Conservation (phyloP, 1,140 invertebrate genomes). For the Coptotermes formosanus region DNA sequence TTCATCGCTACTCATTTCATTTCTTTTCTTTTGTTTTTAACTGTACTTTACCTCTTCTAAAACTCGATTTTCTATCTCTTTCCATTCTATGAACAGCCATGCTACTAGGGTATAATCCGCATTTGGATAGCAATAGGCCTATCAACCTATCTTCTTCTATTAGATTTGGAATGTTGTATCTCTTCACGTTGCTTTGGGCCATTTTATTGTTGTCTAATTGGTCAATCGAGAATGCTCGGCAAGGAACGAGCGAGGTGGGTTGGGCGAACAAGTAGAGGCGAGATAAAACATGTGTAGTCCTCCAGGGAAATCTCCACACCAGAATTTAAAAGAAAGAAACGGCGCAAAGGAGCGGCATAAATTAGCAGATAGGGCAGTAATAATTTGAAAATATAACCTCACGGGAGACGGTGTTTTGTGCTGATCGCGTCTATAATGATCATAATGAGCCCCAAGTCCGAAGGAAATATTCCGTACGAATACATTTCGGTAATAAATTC, state of each 20-base stretch:
- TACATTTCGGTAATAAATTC: no score
- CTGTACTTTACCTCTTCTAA: not conserved
- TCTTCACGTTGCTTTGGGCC: not conserved
- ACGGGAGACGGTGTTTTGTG: no score
- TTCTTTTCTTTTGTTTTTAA: not conserved
- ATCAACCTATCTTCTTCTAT: not conserved
- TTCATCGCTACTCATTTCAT: not conserved
- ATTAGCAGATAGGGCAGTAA: not conserved
- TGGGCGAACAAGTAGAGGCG: not conserved
- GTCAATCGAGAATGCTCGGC: not conserved
- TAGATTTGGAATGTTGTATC: not conserved
- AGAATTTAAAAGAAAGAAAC: not conserved
- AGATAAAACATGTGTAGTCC: not conserved
- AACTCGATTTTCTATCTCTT: not conserved
- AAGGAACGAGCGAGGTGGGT: no score
- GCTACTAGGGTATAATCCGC: not conserved
- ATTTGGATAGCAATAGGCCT: no score
- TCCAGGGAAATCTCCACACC: not conserved
- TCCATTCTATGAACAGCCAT: not conserved
- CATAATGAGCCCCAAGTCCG: no score
- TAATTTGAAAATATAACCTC: no score
- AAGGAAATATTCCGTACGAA: no score
- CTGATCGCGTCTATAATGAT: no score
- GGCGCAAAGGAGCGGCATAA: not conserved
- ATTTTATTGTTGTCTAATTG: not conserved